These are phyloP conservation scores for Eupithecia pulchellata DNA, from an alignment of 2,888 invertebrate genomes.

Conservation along the genomic window DNA sequence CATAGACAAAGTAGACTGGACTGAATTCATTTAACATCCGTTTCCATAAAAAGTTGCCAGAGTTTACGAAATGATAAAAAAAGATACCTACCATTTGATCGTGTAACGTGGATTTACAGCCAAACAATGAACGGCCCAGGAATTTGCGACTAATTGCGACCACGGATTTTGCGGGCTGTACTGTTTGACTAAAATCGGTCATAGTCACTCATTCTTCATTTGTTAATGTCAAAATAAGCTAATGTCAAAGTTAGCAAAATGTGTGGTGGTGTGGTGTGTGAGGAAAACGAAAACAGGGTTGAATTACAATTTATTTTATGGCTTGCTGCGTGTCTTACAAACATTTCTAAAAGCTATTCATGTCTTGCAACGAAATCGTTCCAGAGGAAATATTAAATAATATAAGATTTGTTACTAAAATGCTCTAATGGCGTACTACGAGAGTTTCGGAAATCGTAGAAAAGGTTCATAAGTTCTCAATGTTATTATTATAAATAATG, in stretches of 20 bases:
- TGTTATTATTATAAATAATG: slow-evolving; percentile 30
- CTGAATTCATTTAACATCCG: neutral
- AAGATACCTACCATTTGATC: neutral
- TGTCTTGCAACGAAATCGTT: slow-evolving; percentile 44
- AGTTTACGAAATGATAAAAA: neutral
- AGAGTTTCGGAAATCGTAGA: slow-evolving; percentile 80
- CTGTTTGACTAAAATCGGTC: no score
- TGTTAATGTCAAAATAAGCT: neutral
- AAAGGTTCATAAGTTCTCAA: slow-evolving; percentile 71
- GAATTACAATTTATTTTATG: slow-evolving; percentile 58
- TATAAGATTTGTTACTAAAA: slow-evolving; percentile 56
- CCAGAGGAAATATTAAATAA: slow-evolving; percentile 38
- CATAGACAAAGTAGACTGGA: neutral
- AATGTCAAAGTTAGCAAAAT: slow-evolving; percentile 24
- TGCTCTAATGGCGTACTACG: slow-evolving; percentile 80
- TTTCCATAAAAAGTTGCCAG: neutral
- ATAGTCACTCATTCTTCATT: neutral
- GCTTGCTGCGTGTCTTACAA: slow-evolving; percentile 50
- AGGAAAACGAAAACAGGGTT: slow-evolving; percentile 68
- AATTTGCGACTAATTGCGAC: no score
- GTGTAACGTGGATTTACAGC: no score
- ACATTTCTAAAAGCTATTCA: slow-evolving; percentile 50
- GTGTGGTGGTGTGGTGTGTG: slow-evolving; percentile 52
- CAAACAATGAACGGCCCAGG: no score
- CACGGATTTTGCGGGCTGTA: no score